These are phyloP conservation scores for Anastrepha obliqua DNA, from an alignment of 1,140 invertebrate species.

Conservation along the genomic window DNA sequence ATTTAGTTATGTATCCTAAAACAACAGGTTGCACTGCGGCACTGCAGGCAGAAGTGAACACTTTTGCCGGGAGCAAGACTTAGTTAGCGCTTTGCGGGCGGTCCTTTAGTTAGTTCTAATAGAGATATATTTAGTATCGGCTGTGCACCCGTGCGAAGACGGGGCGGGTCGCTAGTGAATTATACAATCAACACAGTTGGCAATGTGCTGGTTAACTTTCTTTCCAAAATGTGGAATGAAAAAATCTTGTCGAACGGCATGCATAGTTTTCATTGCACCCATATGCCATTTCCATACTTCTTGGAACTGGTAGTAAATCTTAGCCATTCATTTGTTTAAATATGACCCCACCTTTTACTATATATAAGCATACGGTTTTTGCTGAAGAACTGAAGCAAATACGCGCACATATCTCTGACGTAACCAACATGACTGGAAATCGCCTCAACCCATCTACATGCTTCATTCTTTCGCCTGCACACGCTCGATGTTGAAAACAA, in stretches of 20 bases:
- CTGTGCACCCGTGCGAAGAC: too few species aligned
- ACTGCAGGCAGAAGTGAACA: too few species aligned
- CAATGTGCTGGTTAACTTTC: background rate
- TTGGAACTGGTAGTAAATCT: slow-evolving; percentile 65
- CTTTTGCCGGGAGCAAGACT: too few species aligned
- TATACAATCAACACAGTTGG: background rate
- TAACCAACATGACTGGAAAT: background rate
- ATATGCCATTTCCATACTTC: slow-evolving; percentile 61
- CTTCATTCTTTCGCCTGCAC: too few species aligned
- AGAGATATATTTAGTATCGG: too few species aligned
- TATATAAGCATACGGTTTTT: too few species aligned
- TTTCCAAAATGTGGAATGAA: background rate
- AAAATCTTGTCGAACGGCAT: background rate
- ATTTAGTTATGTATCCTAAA: too few species aligned
- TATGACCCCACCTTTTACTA: slow-evolving; percentile 59
- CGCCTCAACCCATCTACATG: slow-evolving; percentile 61
- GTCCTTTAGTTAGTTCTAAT: too few species aligned
- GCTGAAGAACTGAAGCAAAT: too few species aligned
- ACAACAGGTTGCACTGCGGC: too few species aligned
- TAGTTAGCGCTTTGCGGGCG: too few species aligned
- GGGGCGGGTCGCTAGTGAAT: too few species aligned
- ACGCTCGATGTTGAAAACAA: background rate
- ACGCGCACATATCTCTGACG: background rate
- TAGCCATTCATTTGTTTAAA: slow-evolving; percentile 61
- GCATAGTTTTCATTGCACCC: background rate